A percentile compares a stretch with the other conserved stretches of the same genome.
These are phyloP conservation scores for Stercorarius parasiticus DNA, from an alignment of 2,113 vertebrate genomes.

Conservation along the genomic window DNA sequence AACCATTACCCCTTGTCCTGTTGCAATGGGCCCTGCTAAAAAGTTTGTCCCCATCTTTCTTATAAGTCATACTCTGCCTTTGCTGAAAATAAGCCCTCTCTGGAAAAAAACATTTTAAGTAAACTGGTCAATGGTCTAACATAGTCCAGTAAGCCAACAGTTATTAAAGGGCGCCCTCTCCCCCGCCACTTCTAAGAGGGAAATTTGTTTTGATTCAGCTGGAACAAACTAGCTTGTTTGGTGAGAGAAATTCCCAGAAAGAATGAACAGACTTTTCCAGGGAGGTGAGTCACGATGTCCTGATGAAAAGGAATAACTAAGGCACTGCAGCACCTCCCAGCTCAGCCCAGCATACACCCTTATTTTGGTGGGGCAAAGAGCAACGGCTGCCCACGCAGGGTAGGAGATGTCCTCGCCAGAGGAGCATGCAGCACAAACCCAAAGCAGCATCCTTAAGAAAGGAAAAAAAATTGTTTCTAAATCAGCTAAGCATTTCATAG, in stretches of 20 bases:
- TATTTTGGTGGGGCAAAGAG: not conserved
- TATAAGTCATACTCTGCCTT: not conserved
- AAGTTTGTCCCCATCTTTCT: not conserved
- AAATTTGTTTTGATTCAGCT: not conserved
- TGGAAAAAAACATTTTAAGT: not conserved
- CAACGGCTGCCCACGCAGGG: not conserved
- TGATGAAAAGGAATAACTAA: slow-evolving; percentile 19
- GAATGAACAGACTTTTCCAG: slow-evolving; percentile 58
- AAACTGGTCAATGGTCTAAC: not conserved
- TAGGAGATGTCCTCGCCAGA: not conserved
- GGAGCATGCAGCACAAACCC: not conserved
- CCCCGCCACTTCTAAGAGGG: not conserved
- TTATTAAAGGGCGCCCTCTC: not conserved
- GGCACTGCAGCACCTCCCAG: slow-evolving; percentile 29
- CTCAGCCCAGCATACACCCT: slow-evolving; percentile 29
- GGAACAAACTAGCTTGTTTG: not conserved
- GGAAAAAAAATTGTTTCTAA: not conserved
- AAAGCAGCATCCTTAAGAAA: not conserved
- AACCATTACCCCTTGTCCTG: not conserved
- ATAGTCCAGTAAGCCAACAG: not conserved
- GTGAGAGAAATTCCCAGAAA: slow-evolving; percentile 53
- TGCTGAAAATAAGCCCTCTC: not conserved
- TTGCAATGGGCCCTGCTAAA: not conserved
- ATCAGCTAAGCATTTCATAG: not conserved
- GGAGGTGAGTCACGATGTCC: slow-evolving; percentile 51